Percentiles rank a stretch among this genome's conserved stretches.
Evolutionary conservation across 2,888 invertebrate genomes (phyloP).

Genomic region (Diplazon laetatorius): DNA sequence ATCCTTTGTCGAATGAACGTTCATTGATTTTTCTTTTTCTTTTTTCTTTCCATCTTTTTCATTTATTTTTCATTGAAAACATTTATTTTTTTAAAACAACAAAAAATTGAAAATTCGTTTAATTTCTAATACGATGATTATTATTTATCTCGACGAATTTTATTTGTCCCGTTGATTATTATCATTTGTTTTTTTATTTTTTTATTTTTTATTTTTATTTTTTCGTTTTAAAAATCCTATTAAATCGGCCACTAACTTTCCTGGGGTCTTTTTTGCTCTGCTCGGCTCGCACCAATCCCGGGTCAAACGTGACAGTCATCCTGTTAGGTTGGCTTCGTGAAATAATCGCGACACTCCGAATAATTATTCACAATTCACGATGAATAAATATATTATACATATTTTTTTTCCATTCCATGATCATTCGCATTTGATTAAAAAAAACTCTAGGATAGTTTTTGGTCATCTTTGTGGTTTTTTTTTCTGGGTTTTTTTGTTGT

Average conservation of each 20-base stretch:
- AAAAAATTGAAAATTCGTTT: no score
- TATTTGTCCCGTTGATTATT: slow-evolving; percentile 60
- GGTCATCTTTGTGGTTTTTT: slow-evolving; percentile 72
- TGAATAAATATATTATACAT: no score
- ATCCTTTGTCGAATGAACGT: slow-evolving; percentile 54
- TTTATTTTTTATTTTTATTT: no score
- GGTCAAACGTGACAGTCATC: slow-evolving; percentile 32
- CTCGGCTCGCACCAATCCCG: slow-evolving; percentile 16
- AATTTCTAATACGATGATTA: slow-evolving; percentile 36
- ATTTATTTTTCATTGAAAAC: slow-evolving; percentile 41
- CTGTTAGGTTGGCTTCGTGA: slow-evolving; percentile 38
- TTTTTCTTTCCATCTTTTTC: slow-evolving; percentile 52
- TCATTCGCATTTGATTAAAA: slow-evolving; percentile 56
- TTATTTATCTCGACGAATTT: slow-evolving; percentile 48
- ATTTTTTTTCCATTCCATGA: slow-evolving; percentile 17
- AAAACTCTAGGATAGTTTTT: slow-evolving; percentile 78
- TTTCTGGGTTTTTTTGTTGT: slow-evolving; percentile 75
- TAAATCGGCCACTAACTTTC: slow-evolving; percentile 78
- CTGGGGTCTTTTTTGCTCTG: slow-evolving; percentile 69
- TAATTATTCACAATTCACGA: no score
- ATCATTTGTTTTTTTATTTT: slow-evolving; percentile 63
- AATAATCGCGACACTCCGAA: slow-evolving; percentile 24
- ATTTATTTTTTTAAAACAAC: slow-evolving; percentile 23
- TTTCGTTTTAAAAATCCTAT: no score
- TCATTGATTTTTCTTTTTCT: slow-evolving; percentile 57